These are phyloP conservation scores for Batillaria attramentaria DNA, from an alignment of 1,140 invertebrate species.

Conservation along the genomic window DNA sequence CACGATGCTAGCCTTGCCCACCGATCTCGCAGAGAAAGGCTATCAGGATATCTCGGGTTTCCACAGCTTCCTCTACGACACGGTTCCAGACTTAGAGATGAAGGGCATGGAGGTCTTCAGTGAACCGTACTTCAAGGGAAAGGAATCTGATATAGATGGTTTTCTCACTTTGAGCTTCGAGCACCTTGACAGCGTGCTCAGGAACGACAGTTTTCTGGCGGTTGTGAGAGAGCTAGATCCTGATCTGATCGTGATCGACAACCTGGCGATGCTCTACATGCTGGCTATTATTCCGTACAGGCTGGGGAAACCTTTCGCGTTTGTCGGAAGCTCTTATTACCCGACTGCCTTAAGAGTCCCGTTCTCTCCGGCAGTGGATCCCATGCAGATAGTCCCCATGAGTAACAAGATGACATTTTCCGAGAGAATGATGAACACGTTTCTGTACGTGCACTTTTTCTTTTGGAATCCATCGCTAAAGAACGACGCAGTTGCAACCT, in stretches of 20 bases:
- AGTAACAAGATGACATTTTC: constrained; percentile 30
- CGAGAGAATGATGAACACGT: neutral
- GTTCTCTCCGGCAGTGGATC: constrained; percentile 16
- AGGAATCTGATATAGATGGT: neutral
- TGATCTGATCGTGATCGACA: constrained; percentile 37
- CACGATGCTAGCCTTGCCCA: constrained; percentile 11
- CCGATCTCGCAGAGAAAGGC: neutral
- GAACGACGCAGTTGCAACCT: neutral
- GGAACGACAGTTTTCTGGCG: constrained; percentile 2
- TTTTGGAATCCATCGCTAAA: neutral
- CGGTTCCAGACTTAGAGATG: neutral
- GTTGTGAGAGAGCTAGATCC: neutral
- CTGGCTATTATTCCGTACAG: constrained; percentile 33
- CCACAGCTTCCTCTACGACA: constrained; percentile 16
- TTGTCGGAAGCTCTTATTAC: constrained; percentile 20
- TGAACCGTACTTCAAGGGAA: constrained; percentile 11
- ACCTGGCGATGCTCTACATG: constrained; percentile 7
- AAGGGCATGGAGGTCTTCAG: neutral
- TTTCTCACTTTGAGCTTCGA: neutral
- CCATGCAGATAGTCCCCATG: neutral
- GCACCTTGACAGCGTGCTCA: neutral
- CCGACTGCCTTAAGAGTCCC: constrained; percentile 3
- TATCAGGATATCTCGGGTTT: neutral
- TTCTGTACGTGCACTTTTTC: neutral
- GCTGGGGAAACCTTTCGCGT: constrained; percentile 31